These are phyloP conservation scores for Kuschelorhynchus macadamiae DNA, from an alignment of 2,888 invertebrate genomes.

Conservation along the genomic window DNA sequence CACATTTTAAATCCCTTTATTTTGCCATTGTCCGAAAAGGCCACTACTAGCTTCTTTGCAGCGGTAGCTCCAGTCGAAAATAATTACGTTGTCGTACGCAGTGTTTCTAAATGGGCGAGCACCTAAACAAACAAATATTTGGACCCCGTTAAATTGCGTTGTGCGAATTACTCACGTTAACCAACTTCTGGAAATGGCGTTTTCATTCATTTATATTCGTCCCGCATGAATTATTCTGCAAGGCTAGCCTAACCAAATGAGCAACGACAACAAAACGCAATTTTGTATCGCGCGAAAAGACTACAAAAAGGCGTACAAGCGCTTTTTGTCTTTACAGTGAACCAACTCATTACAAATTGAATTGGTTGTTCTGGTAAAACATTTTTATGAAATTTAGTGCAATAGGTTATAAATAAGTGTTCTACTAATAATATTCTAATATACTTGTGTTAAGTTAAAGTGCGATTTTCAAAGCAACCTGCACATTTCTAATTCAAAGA, in stretches of 20 bases:
- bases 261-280: slow-evolving; percentile 11
- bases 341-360: too few species aligned
- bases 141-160: slow-evolving; percentile 37
- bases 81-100: slow-evolving; percentile 45
- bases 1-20: slow-evolving; percentile 22
- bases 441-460: too few species aligned
- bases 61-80: slow-evolving; percentile 20
- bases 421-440: too few species aligned
- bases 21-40: slow-evolving; percentile 26
- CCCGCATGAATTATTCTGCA: slow-evolving; percentile 31
- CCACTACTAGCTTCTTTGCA: slow-evolving; percentile 32
- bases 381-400: too few species aligned
- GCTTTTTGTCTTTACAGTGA: too few species aligned
- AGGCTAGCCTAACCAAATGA: slow-evolving; percentile 25
- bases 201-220: slow-evolving; percentile 36
- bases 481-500: too few species aligned
- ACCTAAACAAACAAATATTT: slow-evolving; percentile 45
- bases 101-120: slow-evolving; percentile 37
- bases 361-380: too few species aligned
- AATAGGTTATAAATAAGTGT: too few species aligned
- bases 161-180: slow-evolving; percentile 40
- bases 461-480: too few species aligned
- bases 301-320: too few species aligned
- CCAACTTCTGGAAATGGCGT: slow-evolving; percentile 40
- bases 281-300: too few species aligned